Percentiles rank a stretch among this genome's conserved stretches.
Conservation (phyloP, 2,888 invertebrate genomes). For the Cyclophora albipunctata region DNA sequence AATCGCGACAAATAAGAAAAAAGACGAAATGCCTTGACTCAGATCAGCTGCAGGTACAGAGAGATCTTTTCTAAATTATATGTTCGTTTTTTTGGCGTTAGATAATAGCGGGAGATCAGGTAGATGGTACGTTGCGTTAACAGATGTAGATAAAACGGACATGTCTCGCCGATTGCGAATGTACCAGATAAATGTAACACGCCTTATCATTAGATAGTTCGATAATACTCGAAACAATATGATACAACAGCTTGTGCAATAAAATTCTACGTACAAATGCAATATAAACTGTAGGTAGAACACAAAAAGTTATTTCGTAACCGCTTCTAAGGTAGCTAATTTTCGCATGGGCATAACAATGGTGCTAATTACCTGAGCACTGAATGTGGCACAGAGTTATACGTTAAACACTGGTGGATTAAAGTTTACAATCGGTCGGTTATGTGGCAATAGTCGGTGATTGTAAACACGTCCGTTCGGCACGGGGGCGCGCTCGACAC, state of each 20-base stretch:
- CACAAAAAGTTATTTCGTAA: conserved; percentile 19
- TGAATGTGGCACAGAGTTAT: conserved; percentile 16
- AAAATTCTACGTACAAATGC: conserved; percentile 16
- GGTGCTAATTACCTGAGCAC: conserved; percentile 22
- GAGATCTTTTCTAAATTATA: too few relatives aligned
- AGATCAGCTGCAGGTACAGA: too few relatives aligned
- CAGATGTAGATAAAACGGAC: conserved; percentile 14
- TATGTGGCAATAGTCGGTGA: conserved; percentile 50
- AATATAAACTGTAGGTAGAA: conserved; percentile 1
- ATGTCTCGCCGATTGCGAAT: conserved; percentile 13
- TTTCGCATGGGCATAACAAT: conserved; percentile 22
- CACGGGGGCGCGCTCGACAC: conserved; percentile 38
- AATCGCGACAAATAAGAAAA: too few relatives aligned
- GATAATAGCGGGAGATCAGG: conserved; percentile 6
- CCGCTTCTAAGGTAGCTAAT: conserved; percentile 11
- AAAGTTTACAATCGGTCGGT: conserved; percentile 52
- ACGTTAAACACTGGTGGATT: conserved; percentile 39
- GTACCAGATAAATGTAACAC: conserved; percentile 11
- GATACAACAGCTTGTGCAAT: conserved; percentile 9
- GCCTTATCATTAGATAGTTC: conserved; percentile 17
- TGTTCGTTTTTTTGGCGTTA: too few relatives aligned
- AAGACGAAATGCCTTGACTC: too few relatives aligned
- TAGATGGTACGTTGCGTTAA: conserved; percentile 14
- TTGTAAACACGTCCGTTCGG: conserved; percentile 35
- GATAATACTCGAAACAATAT: conserved; percentile 10